Conservation (phyloP, 1,140 invertebrate genomes). For the Coboldia fuscipes region DNA sequence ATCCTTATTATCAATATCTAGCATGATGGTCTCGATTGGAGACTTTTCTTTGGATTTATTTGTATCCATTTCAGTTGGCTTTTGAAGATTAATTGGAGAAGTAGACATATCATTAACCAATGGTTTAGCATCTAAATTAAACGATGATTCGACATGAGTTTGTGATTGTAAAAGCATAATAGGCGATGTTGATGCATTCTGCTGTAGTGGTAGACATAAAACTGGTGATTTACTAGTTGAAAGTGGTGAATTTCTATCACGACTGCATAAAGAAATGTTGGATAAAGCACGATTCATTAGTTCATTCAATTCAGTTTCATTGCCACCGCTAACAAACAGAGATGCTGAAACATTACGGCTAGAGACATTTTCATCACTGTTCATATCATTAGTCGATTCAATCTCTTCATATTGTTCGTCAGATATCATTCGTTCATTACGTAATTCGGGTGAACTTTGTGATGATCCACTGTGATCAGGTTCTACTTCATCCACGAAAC, state of each 20-base stretch:
- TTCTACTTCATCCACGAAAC: slow-evolving; percentile 15
- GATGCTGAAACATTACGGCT: no score
- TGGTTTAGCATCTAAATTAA: background rate
- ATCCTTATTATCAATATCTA: no score
- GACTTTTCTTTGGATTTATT: background rate
- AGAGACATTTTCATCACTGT: background rate
- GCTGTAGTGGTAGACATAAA: background rate
- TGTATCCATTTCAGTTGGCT: slow-evolving; percentile 7
- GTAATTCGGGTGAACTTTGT: slow-evolving; percentile 3
- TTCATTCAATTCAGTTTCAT: slow-evolving; percentile 20
- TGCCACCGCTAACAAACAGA: no score
- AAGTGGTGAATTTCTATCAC: slow-evolving; percentile 15
- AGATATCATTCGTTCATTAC: slow-evolving; percentile 12
- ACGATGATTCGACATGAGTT: background rate
- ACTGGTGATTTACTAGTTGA: slow-evolving; percentile 7
- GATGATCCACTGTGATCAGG: slow-evolving; percentile 13
- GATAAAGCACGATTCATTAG: slow-evolving; percentile 20
- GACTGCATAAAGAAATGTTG: slow-evolving; percentile 17
- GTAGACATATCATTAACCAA: slow-evolving; percentile 18
- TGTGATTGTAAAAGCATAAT: background rate
- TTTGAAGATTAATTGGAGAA: slow-evolving; percentile 17
- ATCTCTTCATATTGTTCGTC: slow-evolving; percentile 5
- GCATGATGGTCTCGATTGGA: no score
- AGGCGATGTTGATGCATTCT: slow-evolving; percentile 2
- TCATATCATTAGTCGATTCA: background rate